A percentile compares a stretch with the other conserved stretches of the same genome.
These are phyloP conservation scores for Acrobasis repandana DNA, from an alignment of 2,888 invertebrate species.

Conservation along the genomic window DNA sequence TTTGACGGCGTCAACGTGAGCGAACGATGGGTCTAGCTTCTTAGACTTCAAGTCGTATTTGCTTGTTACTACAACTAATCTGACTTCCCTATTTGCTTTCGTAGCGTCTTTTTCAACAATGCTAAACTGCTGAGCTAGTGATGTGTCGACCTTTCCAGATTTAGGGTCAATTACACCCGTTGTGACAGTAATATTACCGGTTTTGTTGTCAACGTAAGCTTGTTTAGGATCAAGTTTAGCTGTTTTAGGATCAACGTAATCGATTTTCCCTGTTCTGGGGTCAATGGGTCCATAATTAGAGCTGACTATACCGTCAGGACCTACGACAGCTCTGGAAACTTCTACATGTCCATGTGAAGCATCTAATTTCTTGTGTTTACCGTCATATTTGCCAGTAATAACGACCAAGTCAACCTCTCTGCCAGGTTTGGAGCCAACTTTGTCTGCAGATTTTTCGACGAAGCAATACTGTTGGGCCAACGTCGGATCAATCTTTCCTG, in stretches of 20 bases:
- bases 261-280: slow-evolving; percentile 84
- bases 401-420: slow-evolving; percentile 83
- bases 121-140: slow-evolving; percentile 86
- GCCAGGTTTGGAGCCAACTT: slow-evolving; percentile 72
- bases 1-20: slow-evolving; percentile 74
- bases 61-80: slow-evolving; percentile 83
- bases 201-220: slow-evolving; percentile 87
- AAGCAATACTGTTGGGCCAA: slow-evolving; percentile 87
- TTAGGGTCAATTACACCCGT: slow-evolving; percentile 85
- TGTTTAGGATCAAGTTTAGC: slow-evolving; percentile 86
- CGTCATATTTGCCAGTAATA: slow-evolving; percentile 84
- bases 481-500: slow-evolving; percentile 86
- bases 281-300: slow-evolving; percentile 87
- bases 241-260: slow-evolving; percentile 84
- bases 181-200: slow-evolving; percentile 85
- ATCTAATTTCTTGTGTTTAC: slow-evolving; percentile 79
- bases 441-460: slow-evolving; percentile 83
- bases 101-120: slow-evolving; percentile 86
- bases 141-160: slow-evolving; percentile 86
- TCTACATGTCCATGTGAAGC: slow-evolving; percentile 73
- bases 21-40: slow-evolving; percentile 79
- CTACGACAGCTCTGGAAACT: slow-evolving; percentile 84
- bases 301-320: slow-evolving; percentile 77
- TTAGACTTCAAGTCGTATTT: slow-evolving; percentile 82
- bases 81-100: slow-evolving; percentile 84